These are phyloP conservation scores for Sclerurus mexicanus DNA, from an alignment of 2,113 vertebrate genomes.

Conservation along the genomic window DNA sequence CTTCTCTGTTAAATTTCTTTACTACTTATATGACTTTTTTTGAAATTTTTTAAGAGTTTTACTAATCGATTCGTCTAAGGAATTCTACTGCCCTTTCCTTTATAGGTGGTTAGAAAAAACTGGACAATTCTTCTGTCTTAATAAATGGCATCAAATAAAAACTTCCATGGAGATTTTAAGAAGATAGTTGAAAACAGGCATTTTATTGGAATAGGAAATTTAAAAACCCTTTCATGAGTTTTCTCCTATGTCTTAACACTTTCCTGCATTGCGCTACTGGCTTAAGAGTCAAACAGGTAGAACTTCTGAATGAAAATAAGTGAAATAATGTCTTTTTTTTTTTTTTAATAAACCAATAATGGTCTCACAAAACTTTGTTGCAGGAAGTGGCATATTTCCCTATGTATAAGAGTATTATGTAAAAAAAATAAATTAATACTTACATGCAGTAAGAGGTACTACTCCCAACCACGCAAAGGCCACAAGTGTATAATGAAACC, in stretches of 20 bases:
- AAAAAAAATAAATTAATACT: constrained; percentile 69
- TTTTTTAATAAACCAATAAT: not conserved
- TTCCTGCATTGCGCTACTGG: not conserved
- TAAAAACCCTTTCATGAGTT: not conserved
- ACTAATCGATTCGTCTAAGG: not conserved
- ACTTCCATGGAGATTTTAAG: not conserved
- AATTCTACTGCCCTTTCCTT: not conserved
- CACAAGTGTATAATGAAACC: constrained; percentile 99
- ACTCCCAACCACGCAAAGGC: constrained; percentile 99
- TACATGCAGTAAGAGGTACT: constrained; percentile 98
- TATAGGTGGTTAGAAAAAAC: not conserved
- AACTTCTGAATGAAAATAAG: not conserved
- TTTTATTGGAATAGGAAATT: not conserved
- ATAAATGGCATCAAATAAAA: not conserved
- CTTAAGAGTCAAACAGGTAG: not conserved
- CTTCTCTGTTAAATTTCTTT: not conserved
- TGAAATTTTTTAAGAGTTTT: not conserved
- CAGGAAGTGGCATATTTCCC: not conserved
- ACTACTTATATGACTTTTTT: not conserved
- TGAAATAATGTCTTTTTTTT: not conserved
- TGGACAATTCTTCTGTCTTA: not conserved
- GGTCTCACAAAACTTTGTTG: not conserved
- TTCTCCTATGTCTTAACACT: not conserved
- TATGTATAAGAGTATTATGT: not conserved
- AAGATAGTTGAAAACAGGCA: not conserved